Base-by-base conservation (phyloP, 2,113 vertebrate genomes). In the Hippocampus guttulatus region DNA sequence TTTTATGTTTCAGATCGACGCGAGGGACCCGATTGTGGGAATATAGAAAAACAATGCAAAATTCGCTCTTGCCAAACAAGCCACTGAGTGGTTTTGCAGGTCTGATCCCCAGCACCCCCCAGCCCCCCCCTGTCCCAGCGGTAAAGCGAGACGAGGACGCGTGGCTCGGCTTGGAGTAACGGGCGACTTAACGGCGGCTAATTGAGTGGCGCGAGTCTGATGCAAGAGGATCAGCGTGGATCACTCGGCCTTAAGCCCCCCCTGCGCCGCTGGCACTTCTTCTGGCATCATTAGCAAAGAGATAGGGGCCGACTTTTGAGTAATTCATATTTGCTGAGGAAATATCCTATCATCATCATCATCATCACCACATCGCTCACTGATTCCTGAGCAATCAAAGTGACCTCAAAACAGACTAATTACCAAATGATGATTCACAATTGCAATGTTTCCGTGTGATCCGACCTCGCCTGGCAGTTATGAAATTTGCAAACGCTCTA, bases 371-470 rank as follows among this genome's bases (percentile, higher is more conserved):
- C 86, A 86, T 86, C 84, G 79, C 85, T 90, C 89, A 68, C 63
- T 80, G 86, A 89, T 91, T 87, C 91, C 90, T 84, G 90, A 87
- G 88, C 85, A 91, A 93, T 92, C 89, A 91, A 77, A 74, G 81
- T 70, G 75, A 72, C 79, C 73, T 74, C 86, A 88, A 78, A 79
- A 74, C 83, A 65, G 41, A 30, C 79, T 90, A 90, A 92, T 92
- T 89, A 89, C 69, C 43, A 68, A 67, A 38, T 14, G 14, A 47
- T 45, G 21, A 64, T 11, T 64, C 20, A 8, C n/a, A 47, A 43
- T 43, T 38, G 0, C n/a, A 45, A 45, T 63, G 61, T 40, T 63
- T 10, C 10, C 20, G 27, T 58, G 58, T 61, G 30, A 61, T 61
- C 52, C 2, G 21, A 54, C 7, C 8, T 8, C 58, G 18, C 6